Conservation (phyloP, 2,888 invertebrate genomes). For the Meiosimyza platycephala region DNA sequence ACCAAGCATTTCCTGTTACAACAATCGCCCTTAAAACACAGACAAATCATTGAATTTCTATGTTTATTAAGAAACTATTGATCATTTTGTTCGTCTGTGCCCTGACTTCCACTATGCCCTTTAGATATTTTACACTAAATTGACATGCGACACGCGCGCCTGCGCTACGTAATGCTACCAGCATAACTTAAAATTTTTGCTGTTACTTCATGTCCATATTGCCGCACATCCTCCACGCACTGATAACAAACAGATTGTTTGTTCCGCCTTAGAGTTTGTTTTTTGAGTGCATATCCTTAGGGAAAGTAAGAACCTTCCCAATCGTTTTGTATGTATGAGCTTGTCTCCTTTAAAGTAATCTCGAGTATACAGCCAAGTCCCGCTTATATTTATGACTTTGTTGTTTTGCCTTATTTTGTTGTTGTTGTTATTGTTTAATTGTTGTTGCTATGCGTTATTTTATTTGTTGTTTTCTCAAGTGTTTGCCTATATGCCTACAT, state of each 20-base stretch:
- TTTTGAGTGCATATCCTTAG: slow-evolving; percentile 24
- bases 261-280: slow-evolving; percentile 18
- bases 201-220: slow-evolving; percentile 6
- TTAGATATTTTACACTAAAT: slow-evolving; percentile 4
- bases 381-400: slow-evolving; percentile 24
- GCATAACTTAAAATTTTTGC: slow-evolving; percentile 44
- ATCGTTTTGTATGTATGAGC: too few relatives aligned
- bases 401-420: background rate
- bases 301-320: background rate
- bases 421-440: background rate
- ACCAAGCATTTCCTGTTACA: too few relatives aligned
- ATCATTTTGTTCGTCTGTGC: background rate
- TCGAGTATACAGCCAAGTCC: background rate
- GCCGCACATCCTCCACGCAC: slow-evolving; percentile 5
- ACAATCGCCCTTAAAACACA: too few relatives aligned
- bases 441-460: background rate
- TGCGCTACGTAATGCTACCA: slow-evolving; percentile 43
- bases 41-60: too few relatives aligned
- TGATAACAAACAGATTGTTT: slow-evolving; percentile 20
- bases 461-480: background rate
- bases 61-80: too few relatives aligned
- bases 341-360: too few relatives aligned
- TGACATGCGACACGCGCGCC: slow-evolving; percentile 52
- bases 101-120: background rate
- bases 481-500: background rate